Evolutionary conservation across 2,113 vertebrate genomes (phyloP).

Genomic region (Melospiza georgiana): DNA sequence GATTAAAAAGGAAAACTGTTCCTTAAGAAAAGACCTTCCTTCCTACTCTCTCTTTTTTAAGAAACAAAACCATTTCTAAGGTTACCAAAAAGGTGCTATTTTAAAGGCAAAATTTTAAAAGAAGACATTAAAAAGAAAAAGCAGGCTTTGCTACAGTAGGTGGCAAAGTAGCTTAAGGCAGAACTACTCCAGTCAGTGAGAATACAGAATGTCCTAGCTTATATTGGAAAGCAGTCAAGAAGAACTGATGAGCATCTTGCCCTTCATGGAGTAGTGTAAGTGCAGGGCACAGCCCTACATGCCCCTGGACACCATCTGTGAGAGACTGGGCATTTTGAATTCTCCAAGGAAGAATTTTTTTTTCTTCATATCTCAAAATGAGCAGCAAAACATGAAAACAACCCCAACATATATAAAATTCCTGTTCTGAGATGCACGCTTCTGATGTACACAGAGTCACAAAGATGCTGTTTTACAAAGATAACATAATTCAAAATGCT

Average conservation of each 20-base stretch:
- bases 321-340: background rate
- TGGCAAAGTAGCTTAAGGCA: background rate
- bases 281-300: background rate
- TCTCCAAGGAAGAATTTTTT: background rate
- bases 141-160: background rate
- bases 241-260: conserved; percentile 17
- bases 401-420: background rate
- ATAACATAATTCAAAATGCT: background rate
- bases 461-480: background rate
- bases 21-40: background rate
- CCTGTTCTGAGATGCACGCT: background rate
- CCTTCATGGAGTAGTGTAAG: background rate
- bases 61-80: background rate
- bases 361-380: background rate
- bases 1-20: background rate
- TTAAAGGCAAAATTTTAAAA: background rate
- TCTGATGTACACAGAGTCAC: background rate
- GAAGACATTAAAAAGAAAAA: background rate
- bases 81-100: background rate
- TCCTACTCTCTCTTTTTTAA: background rate
- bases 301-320: background rate
- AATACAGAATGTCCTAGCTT: background rate
- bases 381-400: background rate
- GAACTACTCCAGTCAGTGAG: background rate
- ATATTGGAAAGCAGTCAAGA: conserved; percentile 3